Conservation (phyloP, 2,113 vertebrate species). For the Xenopus tropicalis region DNA sequence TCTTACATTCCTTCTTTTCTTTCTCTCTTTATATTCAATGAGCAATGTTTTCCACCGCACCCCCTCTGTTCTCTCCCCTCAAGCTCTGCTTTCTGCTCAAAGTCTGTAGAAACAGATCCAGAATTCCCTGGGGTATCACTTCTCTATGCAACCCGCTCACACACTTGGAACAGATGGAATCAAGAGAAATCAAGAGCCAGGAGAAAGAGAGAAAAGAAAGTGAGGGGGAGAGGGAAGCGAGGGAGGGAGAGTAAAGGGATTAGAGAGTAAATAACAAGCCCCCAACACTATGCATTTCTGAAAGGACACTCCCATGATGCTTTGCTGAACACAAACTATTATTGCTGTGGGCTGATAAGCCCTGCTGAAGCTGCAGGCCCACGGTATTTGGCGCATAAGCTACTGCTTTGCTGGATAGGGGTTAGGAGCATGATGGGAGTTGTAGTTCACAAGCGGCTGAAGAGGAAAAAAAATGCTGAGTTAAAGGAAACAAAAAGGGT, state of each 20-base stretch:
- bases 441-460: no score
- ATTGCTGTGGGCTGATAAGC: no score
- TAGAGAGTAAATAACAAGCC: background rate
- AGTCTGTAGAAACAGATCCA: constrained; percentile 37
- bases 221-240: background rate
- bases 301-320: no score
- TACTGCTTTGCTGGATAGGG: no score
- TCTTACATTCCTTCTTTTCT: background rate
- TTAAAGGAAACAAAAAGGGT: no score
- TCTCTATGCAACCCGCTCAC: constrained; percentile 20
- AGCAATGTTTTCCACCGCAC: constrained; percentile 37
- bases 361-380: no score
- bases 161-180: constrained; percentile 44
- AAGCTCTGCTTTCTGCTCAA: constrained; percentile 20
- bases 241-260: background rate
- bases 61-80: constrained; percentile 18
- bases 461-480: no score
- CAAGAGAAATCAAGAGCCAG: constrained; percentile 26
- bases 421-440: no score
- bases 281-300: background rate
- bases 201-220: constrained; percentile 1
- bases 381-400: no score
- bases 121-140: constrained; percentile 34
- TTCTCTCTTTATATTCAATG: constrained; percentile 11
- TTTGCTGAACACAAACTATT: no score